Evolutionary conservation across 2,113 vertebrate species (phyloP), one percentile per base, ranked within the genome.

Genomic region (Vireo altiloquus): DNA sequence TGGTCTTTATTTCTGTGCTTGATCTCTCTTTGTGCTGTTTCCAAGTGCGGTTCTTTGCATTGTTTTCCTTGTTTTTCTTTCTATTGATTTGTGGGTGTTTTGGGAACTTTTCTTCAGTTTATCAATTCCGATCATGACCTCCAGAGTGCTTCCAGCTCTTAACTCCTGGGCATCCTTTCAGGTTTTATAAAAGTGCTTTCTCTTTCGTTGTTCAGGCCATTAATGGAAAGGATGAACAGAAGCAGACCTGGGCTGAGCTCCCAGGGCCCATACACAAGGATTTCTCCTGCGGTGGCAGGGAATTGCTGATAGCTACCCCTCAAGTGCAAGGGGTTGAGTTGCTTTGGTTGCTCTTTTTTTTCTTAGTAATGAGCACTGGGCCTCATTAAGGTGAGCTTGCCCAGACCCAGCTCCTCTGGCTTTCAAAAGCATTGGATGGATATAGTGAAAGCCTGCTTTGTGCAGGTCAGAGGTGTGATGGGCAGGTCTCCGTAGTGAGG

Each of bases 81-180:
- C 64, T 87, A 90, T 95, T 78, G 92, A 96, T 96, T 88, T 2
- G 7, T 82, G 60, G 65, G 28, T 74, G 70, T 5, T 88, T 94
- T 74, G 65, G 56, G 72, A 89, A 77, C 47, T 89, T 93, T 90
- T 69, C 50, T 83, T 77, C 72, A 60, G 60, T 83, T 88, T 90
- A 71, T 93, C 89, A 93, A 78, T 93, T 94, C 91, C 0, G 10
- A 70, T 77, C 89, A 28, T 92, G 83, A 92, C 89, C 89, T 95
- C 86, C 4, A 2, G 83, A 92, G 94, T 46, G 94, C 83, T 90
- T 81, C 71, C 23, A 83, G 68, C 89, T 92, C 86, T 94, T 83
- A 95, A 66, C 68, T 92, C 68, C 76, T 92, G 79, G 89, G 82
- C 89, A 89, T 63, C 59, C 80, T 86, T 93, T 90, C 89, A 94